Evolutionary conservation across 2,797 vertebrate genomes (phyloP), one percentile per base, ranked within the genome.

Genomic region (Gymnoscopelus braueri): DNA sequence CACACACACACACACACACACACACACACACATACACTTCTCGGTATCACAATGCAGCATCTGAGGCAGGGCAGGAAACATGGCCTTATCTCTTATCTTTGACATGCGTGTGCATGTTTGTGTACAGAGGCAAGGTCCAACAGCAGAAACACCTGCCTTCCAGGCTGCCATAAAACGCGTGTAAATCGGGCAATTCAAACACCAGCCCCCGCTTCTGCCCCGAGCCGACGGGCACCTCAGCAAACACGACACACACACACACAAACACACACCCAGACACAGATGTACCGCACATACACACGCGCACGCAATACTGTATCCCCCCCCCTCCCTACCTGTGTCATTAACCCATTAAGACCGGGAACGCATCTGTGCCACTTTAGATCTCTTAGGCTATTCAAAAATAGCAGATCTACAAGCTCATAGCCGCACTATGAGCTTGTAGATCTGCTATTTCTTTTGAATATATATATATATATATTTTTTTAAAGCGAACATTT

Each of bases 121-220:
- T 89, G 79, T 87, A 86, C 88, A 85, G 70, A 90, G 84, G 58
- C 88, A 87, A 88, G 88, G 90, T 88, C 84, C 90, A 89, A 1
- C 56, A 84, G 77, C 84, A 70, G 84, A 93, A 94, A 94, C 96
- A 97, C 94, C 95, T 96, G 96, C 93, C 88, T 77, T 63, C 91
- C 88, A 89, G 87, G 78, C 47, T 56, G 64, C 86, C 82, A 88
- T 91, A 44, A 88, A 92, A 91, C 71, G 74, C 83, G 85, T 82
- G 83, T 77, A 94, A 96, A 96, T 96, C 95, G 86, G 92, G 93
- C 88, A 94, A 94, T 93, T 95, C 95, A 97, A 96, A 97, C 89
- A 98, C 79, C 90, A 89, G 88, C 63, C 48, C 75, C 84, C 80
- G 87, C 29, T 89, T 90, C 95, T 72, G 61, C 47, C 92, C 92